Evolutionary conservation across 2,113 vertebrate genomes (phyloP).

Genomic region (Gymnocephalus cernua): DNA sequence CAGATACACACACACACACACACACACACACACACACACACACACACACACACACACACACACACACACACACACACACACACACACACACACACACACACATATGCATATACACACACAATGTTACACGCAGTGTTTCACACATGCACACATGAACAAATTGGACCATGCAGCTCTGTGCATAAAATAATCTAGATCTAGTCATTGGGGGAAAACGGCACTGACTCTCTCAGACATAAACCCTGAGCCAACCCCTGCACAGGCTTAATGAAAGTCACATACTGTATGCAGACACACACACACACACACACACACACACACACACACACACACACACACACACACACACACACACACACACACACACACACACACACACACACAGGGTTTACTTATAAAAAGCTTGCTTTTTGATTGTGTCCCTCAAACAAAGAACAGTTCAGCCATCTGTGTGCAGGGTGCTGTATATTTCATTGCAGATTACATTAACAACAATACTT

Average conservation of each 20-base stretch:
- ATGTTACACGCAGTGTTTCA: neutral
- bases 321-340: slow-evolving; percentile 17
- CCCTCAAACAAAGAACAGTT: no score
- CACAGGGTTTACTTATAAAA: no score
- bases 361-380: no score
- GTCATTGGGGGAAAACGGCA: slow-evolving; percentile 39
- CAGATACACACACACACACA: slow-evolving; percentile 15
- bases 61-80: neutral
- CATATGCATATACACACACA: slow-evolving; percentile 1
- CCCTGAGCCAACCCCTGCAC: slow-evolving; percentile 34
- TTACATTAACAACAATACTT: no score
- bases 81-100: slow-evolving; percentile 11
- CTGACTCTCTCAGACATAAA: slow-evolving; percentile 32
- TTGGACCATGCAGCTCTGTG: slow-evolving; percentile 52
- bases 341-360: no score
- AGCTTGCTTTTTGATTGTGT: no score
- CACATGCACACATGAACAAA: slow-evolving; percentile 54
- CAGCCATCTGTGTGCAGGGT: no score
- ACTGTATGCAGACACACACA: neutral
- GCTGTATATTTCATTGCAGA: no score
- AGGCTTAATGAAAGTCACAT: slow-evolving; percentile 32
- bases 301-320: no score
- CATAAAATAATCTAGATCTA: slow-evolving; percentile 65
- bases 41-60: no score
- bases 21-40: slow-evolving; percentile 2